phyloP scores from a whole-genome alignment of 2,797 vertebrate genomes.

The Helostoma temminkii region DNA sequence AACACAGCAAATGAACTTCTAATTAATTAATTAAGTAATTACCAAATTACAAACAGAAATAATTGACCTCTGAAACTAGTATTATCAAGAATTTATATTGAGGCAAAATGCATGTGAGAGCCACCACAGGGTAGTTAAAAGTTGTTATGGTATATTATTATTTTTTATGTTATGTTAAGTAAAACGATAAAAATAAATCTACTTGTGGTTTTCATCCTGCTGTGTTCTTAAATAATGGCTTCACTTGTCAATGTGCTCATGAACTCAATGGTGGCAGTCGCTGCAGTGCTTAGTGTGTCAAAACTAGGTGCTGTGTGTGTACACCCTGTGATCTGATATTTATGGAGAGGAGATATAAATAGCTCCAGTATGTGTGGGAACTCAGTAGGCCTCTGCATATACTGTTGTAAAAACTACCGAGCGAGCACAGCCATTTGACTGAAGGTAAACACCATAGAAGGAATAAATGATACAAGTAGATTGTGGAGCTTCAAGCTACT shows the following conservation, averaged over 20 bases:
- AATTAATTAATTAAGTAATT: not conserved
- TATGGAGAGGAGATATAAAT: slow-evolving; percentile 80
- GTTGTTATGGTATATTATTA: too few species aligned
- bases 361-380: slow-evolving; percentile 64
- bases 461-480: slow-evolving; percentile 14
- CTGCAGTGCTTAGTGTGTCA: slow-evolving; percentile 68
- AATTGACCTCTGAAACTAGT: not conserved
- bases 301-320: slow-evolving; percentile 56
- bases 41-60: not conserved
- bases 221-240: not conserved
- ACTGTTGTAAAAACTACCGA: slow-evolving; percentile 60
- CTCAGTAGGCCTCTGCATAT: slow-evolving; percentile 58
- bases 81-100: too few species aligned
- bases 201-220: not conserved
- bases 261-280: slow-evolving; percentile 34
- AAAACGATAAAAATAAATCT: not conserved
- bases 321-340: slow-evolving; percentile 77
- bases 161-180: too few species aligned
- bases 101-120: not conserved
- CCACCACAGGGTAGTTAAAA: not conserved
- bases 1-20: not conserved
- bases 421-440: slow-evolving; percentile 56
- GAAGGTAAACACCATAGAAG: slow-evolving; percentile 77
- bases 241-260: not conserved
- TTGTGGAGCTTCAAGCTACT: not conserved